phyloP scores from a whole-genome alignment of 2,888 invertebrate species.

The Agrochola circellaris region DNA sequence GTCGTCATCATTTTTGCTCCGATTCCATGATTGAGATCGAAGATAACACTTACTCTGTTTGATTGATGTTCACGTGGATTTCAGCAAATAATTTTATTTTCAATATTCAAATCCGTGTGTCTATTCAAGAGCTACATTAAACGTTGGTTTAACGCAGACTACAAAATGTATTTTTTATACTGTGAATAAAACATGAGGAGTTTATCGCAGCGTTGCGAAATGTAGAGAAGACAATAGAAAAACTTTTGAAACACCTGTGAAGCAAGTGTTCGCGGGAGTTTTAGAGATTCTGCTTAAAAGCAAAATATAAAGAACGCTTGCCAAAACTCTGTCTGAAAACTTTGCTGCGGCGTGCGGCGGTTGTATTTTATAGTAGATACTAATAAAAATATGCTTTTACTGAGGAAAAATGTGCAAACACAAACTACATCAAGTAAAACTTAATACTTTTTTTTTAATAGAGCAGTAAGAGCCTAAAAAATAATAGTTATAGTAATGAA shows the following conservation, averaged over 20 bases:
- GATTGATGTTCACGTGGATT: neutral
- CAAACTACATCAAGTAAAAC: neutral
- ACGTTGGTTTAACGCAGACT: neutral
- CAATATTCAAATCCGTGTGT: neutral
- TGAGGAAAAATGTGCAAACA: neutral
- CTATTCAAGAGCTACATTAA: neutral
- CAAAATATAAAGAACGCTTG: constrained; percentile 4
- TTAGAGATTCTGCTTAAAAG: constrained; percentile 35
- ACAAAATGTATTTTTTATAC: neutral
- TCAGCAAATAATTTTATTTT: constrained; percentile 5
- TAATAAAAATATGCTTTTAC: neutral
- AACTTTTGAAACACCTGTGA: constrained; percentile 46
- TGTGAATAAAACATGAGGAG: constrained; percentile 24
- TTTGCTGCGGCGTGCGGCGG: neutral
- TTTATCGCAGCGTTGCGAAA: constrained; percentile 17
- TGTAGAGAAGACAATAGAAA: constrained; percentile 25
- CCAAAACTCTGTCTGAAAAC: constrained; percentile 10
- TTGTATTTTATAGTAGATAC: neutral
- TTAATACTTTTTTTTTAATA: neutral
- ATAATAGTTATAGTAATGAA: neutral
- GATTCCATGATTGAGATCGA: neutral
- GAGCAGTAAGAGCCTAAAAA: neutral
- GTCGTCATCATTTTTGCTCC: neutral
- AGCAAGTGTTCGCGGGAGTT: constrained; percentile 20
- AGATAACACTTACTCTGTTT: neutral